Conservation (phyloP, 2,888 invertebrate genomes). For the Pristionchus entomophagus region DNA sequence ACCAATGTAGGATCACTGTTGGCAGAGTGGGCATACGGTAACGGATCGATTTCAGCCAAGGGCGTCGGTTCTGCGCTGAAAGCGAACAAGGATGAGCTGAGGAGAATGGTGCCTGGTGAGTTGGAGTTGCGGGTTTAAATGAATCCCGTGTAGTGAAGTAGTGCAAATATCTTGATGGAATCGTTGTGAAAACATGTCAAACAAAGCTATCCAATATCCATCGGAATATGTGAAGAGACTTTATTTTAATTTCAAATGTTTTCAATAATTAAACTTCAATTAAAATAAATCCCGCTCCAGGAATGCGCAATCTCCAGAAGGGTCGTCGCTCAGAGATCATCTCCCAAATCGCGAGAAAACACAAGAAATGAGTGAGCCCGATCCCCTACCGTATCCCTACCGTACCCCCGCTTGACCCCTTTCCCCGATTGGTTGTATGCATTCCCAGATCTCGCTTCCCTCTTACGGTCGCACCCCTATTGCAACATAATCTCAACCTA, state of each 20-base stretch:
- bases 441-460: background rate
- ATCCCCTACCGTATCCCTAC: background rate
- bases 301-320: conserved; percentile 60
- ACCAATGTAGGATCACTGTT: too few species aligned
- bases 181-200: too few species aligned
- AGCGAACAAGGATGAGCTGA: conserved; percentile 42
- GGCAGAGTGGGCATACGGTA: too few species aligned
- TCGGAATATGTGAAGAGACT: too few species aligned
- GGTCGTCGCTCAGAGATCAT: conserved; percentile 61
- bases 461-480: background rate
- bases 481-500: background rate
- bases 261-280: too few species aligned
- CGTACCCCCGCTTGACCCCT: background rate
- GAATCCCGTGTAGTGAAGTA: too few species aligned
- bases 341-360: conserved; percentile 52
- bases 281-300: too few species aligned
- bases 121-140: background rate
- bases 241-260: too few species aligned
- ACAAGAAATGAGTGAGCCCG: conserved; percentile 27
- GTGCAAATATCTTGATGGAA: too few species aligned
- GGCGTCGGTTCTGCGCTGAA: conserved; percentile 34
- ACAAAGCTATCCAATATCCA: too few species aligned
- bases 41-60: background rate
- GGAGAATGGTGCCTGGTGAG: conserved; percentile 44
- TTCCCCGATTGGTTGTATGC: conserved; percentile 4